Evolutionary conservation across 2,888 invertebrate genomes (phyloP).

Genomic region (Drosophila demipolita): DNA sequence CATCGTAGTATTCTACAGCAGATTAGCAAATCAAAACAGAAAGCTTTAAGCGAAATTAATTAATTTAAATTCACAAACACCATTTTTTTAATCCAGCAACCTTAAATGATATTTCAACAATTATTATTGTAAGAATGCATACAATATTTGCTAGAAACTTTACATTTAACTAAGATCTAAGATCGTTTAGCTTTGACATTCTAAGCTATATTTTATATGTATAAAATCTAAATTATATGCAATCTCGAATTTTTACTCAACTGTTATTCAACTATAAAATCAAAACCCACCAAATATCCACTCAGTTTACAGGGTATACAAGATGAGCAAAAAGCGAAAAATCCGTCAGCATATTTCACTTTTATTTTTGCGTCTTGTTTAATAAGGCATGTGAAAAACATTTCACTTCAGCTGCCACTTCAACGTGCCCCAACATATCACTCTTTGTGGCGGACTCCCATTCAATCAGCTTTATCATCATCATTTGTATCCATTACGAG

Average conservation of each 20-base stretch:
- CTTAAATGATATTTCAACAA: background rate
- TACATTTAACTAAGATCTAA: background rate
- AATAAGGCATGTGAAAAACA: conserved; percentile 73
- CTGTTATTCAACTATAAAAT: background rate
- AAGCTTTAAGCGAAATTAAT: background rate
- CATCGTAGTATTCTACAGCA: background rate
- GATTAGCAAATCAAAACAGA: background rate
- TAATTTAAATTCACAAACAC: background rate
- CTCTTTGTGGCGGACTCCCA: conserved; percentile 19
- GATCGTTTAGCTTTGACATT: background rate
- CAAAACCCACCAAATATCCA: background rate
- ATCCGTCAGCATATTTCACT: conserved; percentile 64
- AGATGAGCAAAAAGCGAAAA: conserved; percentile 5
- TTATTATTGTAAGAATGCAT: background rate
- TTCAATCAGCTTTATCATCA: conserved; percentile 63
- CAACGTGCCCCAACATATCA: background rate
- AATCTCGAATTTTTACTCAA: background rate
- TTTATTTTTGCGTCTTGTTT: conserved; percentile 50
- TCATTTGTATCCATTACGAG: conserved; percentile 78
- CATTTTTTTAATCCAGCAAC: background rate
- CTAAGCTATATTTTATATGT: background rate
- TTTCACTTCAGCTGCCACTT: conserved; percentile 59
- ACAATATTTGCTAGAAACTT: background rate
- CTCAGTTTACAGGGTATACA: conserved; percentile 9
- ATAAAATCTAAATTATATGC: background rate